Evolutionary conservation across 2,113 vertebrate genomes (phyloP), one percentile per base, ranked within the genome.

Genomic region (Pteruthius melanotis): DNA sequence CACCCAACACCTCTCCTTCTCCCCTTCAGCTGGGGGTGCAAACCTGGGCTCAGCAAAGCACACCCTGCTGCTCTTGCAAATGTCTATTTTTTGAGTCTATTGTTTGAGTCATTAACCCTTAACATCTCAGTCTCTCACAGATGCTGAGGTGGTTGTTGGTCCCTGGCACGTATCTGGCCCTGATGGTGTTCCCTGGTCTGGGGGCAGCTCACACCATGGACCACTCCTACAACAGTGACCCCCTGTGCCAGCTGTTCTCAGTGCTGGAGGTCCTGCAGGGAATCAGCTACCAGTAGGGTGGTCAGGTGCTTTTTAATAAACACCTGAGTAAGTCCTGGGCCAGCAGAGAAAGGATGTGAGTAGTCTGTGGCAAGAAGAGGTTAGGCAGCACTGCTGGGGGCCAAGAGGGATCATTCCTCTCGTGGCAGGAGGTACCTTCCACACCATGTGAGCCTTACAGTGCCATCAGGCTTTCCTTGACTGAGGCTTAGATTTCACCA

Each of bases 401-500:
- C 11, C 0, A 1, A 56, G 53, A 57, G 20, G 12, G 44, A 87
- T 10, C 28, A 7, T 42, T 33, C 2, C 31, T n/a, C 15, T 85
- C 30, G 10, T 14, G 54, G 40, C 61, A 76, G 50, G 47, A 68
- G 28, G 8, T 21, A 4, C 26, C 24, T 65, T 50, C n/a, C 45
- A 77, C 20, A 33, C 3, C 53, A 19, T 3, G 3, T n/a, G 39
- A 81, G 53, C 53, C 44, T 37, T 15, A 37, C 15, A 28, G 35
- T 2, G 3, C 28, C 0, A 0, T 24, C 44, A 80, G 28, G 18
- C 39, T 64, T 68, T 76, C 47, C 53, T 47, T 0, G 0, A 47
- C 13, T 1, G 6, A 71, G 26, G 39, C 26, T 83, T 35, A 47
- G 49, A 40, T 88, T 42, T 70, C 31, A 23, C 37, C 19, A 27